Evolutionary conservation across 1,140 invertebrate species (phyloP).

Genomic region (Drosophila rufa): DNA sequence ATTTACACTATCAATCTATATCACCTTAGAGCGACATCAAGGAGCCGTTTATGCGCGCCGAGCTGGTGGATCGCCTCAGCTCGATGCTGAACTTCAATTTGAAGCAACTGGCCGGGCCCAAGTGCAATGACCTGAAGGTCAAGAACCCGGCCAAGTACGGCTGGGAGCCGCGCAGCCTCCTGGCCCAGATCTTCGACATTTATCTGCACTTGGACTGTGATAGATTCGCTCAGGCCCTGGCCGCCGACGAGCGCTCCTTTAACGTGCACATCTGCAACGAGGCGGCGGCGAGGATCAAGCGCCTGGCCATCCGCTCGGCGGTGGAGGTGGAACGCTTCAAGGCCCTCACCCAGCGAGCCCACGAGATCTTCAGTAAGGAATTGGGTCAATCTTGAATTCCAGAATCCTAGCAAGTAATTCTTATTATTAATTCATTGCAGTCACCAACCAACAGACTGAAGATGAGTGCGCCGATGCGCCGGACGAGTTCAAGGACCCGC

Average conservation of each 20-base stretch:
- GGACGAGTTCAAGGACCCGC: conserved; percentile 98
- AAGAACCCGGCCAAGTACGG: conserved; percentile 97
- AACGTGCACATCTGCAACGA: conserved; percentile 96
- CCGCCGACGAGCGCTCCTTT: conserved; percentile 97
- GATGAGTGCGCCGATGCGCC: conserved; percentile 98
- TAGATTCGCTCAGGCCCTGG: conserved; percentile 94
- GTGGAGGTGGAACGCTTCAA: conserved; percentile 94
- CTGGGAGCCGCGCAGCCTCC: conserved; percentile 96
- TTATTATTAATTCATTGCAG: conserved; percentile 78
- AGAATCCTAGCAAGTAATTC: neutral
- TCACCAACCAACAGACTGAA: conserved; percentile 93
- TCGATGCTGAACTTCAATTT: conserved; percentile 99
- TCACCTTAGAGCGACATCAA: conserved; percentile 90
- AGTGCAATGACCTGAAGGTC: conserved; percentile 99
- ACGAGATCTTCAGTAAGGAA: conserved; percentile 88
- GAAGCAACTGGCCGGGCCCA: conserved; percentile 98
- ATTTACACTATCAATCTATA: too few relatives aligned
- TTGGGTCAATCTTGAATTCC: neutral
- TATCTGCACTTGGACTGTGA: conserved; percentile 98
- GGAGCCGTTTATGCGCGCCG: conserved; percentile 96
- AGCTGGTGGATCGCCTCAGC: conserved; percentile 96
- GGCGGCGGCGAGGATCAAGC: conserved; percentile 92
- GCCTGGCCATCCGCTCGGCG: conserved; percentile 92
- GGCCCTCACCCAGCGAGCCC: conserved; percentile 92
- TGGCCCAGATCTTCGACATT: conserved; percentile 97